Percentiles rank a stretch among this genome's conserved stretches.
phyloP scores from a whole-genome alignment of 2,888 invertebrate species.

The Eudemis profundana region DNA sequence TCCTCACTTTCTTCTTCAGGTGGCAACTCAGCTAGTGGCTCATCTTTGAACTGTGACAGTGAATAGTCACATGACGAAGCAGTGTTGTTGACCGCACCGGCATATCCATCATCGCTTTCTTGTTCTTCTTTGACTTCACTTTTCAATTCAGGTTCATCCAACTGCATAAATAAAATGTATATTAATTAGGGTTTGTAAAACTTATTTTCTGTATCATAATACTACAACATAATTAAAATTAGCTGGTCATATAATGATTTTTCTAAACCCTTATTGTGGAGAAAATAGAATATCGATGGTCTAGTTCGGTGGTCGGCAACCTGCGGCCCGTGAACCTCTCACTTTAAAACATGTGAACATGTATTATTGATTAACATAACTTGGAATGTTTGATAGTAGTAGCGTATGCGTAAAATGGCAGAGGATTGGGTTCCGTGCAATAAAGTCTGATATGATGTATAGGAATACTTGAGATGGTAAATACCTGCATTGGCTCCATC shows the following conservation, averaged over 20 bases:
- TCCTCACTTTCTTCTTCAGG: slow-evolving; percentile 88
- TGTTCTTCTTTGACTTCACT: slow-evolving; percentile 75
- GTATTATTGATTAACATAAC: too few relatives aligned
- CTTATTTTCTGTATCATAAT: too few relatives aligned
- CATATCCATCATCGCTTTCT: slow-evolving; percentile 71
- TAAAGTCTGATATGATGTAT: background rate
- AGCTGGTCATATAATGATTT: background rate
- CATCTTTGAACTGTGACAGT: slow-evolving; percentile 88
- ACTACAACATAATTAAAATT: background rate
- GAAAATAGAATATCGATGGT: too few relatives aligned
- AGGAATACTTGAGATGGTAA: slow-evolving; percentile 36
- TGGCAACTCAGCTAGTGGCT: slow-evolving; percentile 78
- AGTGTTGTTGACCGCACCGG: slow-evolving; percentile 77
- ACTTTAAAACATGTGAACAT: too few relatives aligned
- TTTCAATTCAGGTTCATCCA: slow-evolving; percentile 73
- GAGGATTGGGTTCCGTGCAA: background rate
- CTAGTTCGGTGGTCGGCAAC: too few relatives aligned
- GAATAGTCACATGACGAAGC: slow-evolving; percentile 91
- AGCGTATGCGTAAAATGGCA: background rate
- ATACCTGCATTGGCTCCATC: slow-evolving; percentile 78
- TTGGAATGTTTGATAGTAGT: too few relatives aligned
- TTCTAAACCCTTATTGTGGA: too few relatives aligned
- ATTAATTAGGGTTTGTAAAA: too few relatives aligned
- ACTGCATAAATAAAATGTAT: slow-evolving; percentile 52
- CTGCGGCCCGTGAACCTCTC: too few relatives aligned